These are phyloP conservation scores for Dicyrtoma fusca DNA, from an alignment of 2,888 invertebrate species.

Conservation along the genomic window DNA sequence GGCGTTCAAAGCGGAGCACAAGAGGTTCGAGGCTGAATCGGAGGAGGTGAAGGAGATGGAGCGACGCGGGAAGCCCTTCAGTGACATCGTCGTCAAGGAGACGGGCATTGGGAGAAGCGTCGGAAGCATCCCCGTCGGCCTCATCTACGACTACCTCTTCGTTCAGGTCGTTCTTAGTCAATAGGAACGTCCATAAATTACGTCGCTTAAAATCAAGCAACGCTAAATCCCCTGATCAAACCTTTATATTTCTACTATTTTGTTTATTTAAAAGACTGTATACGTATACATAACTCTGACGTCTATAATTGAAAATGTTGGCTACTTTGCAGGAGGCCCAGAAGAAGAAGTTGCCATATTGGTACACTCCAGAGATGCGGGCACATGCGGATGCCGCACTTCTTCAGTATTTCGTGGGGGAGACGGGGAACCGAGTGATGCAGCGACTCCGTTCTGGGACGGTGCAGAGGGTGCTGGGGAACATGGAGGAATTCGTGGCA, in stretches of 20 bases:
- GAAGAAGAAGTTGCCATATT: slow-evolving; percentile 6
- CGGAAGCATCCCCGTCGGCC: background rate
- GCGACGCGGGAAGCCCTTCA: too few relatives aligned
- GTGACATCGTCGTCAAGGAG: background rate
- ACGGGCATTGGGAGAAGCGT: background rate
- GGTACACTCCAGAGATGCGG: slow-evolving; percentile 14
- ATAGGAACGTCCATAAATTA: background rate
- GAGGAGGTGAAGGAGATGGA: too few relatives aligned
- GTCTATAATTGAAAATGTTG: background rate
- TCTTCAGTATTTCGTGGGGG: background rate
- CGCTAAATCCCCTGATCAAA: too few relatives aligned
- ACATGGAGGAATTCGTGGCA: slow-evolving; percentile 4
- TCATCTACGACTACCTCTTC: background rate
- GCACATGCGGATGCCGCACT: background rate
- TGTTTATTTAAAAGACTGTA: too few relatives aligned
- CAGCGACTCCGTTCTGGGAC: slow-evolving; percentile 1
- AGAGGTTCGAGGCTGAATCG: too few relatives aligned
- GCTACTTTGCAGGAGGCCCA: background rate
- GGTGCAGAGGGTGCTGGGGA: background rate
- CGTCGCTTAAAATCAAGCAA: background rate
- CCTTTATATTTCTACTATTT: too few relatives aligned
- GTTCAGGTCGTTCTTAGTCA: background rate
- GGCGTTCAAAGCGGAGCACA: too few relatives aligned
- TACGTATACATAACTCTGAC: too few relatives aligned
- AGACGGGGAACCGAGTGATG: background rate